Conservation (phyloP, 2,888 invertebrate species). For the Myopa testacea region DNA sequence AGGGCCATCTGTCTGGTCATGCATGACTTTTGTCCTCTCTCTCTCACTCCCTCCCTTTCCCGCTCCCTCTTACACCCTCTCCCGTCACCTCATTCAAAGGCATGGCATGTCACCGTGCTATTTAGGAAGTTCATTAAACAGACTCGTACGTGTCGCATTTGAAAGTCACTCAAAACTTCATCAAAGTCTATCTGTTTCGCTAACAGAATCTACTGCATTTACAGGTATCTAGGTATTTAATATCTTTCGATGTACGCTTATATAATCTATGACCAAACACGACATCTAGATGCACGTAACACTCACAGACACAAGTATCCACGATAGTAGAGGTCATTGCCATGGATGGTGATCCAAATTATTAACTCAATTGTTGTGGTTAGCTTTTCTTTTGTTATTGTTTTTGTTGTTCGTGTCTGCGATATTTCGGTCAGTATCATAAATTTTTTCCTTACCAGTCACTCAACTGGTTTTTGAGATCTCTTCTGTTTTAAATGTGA, state of each 20-base stretch:
- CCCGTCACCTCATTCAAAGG: slow-evolving; percentile 21
- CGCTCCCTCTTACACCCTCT: neutral
- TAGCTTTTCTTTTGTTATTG: no score
- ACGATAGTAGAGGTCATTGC: slow-evolving; percentile 22
- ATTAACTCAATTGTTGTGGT: neutral
- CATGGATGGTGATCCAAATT: slow-evolving; percentile 12
- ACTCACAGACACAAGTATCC: neutral
- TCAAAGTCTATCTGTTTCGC: neutral
- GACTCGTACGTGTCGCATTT: neutral
- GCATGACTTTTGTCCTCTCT: no score
- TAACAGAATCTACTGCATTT: neutral
- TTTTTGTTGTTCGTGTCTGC: neutral
- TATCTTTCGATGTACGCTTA: neutral
- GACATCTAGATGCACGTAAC: neutral
- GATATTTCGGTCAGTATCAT: no score
- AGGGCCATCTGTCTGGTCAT: no score
- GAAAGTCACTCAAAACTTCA: slow-evolving; percentile 5
- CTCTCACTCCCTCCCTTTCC: slow-evolving; percentile 2
- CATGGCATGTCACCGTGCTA: slow-evolving; percentile 24
- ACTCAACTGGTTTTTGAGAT: no score
- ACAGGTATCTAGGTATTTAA: neutral
- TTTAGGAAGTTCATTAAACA: slow-evolving; percentile 27
- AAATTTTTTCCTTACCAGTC: no score
- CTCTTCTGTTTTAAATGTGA: no score
- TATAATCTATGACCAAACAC: neutral